phyloP scores from a whole-genome alignment of 2,888 invertebrate genomes.

The Byasa hedistus region DNA sequence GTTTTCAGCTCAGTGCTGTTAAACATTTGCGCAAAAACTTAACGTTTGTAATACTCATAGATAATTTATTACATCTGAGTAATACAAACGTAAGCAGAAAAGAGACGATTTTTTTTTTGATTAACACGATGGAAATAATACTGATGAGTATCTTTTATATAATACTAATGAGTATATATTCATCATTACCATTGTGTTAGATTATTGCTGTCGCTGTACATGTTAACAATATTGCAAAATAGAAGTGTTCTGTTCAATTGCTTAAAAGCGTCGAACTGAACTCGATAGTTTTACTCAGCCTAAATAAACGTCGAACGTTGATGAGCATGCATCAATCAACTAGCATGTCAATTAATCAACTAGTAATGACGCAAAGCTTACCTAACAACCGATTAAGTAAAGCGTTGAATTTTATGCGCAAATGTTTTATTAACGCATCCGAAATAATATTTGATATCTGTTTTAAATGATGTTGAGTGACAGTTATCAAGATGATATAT shows the following conservation, averaged over 20 bases:
- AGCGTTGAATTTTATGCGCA: not conserved
- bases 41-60: not conserved
- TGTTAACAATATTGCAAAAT: not conserved
- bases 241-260: not conserved
- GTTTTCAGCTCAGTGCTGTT: constrained; percentile 2
- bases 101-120: not conserved
- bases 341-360: constrained; percentile 19
- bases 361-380: constrained; percentile 20
- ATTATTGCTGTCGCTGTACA: too few relatives aligned
- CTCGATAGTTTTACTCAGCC: constrained; percentile 11
- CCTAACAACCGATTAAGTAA: constrained; percentile 2
- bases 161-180: too few relatives aligned
- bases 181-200: too few relatives aligned
- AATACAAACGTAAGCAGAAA: not conserved
- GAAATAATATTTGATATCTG: not conserved
- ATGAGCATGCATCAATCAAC: constrained; percentile 25
- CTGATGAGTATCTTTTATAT: not conserved
- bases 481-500: too few relatives aligned
- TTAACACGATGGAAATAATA: not conserved
- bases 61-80: not conserved
- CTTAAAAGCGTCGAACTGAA: constrained; percentile 10
- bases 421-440: not conserved
- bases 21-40: constrained; percentile 4
- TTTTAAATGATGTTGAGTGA: not conserved
- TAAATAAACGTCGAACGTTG: constrained; percentile 6